These are phyloP conservation scores for Odontomachus brunneus DNA, from an alignment of 1,140 invertebrate genomes.

Conservation along the genomic window DNA sequence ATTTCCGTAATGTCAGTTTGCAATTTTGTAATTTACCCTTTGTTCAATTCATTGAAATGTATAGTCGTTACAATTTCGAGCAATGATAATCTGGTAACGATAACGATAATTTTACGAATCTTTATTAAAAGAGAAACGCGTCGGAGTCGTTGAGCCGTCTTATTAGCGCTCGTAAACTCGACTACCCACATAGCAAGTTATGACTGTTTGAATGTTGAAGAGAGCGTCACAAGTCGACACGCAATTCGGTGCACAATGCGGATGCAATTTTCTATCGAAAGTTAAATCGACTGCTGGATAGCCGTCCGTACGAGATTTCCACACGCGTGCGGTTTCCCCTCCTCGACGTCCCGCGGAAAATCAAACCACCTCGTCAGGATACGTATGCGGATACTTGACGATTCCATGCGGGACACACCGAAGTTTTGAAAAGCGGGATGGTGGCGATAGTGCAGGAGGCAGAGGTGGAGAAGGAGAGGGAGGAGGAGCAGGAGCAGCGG, in stretches of 20 bases:
- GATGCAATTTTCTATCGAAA: constrained; percentile 67
- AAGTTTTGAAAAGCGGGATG: constrained; percentile 54
- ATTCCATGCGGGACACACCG: constrained; percentile 62
- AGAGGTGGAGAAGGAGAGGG: too few relatives aligned
- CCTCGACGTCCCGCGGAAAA: constrained; percentile 57
- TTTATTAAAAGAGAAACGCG: too few relatives aligned
- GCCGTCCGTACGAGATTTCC: constrained; percentile 44
- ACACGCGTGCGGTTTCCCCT: constrained; percentile 31
- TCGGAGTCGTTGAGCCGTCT: too few relatives aligned
- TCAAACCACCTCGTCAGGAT: constrained; percentile 69
- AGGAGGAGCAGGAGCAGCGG: too few relatives aligned
- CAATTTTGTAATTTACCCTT: too few relatives aligned
- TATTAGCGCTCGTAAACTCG: constrained; percentile 8
- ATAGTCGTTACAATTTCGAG: too few relatives aligned
- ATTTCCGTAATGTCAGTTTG: too few relatives aligned
- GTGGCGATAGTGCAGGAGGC: too few relatives aligned
- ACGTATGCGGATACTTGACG: constrained; percentile 68
- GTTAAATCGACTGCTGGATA: constrained; percentile 46
- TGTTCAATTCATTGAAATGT: too few relatives aligned
- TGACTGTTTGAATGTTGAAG: constrained; percentile 18
- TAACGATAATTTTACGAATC: too few relatives aligned
- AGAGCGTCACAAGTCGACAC: constrained; percentile 9
- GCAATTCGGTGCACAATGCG: constrained; percentile 54
- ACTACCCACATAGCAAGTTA: constrained; percentile 29
- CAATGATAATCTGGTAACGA: too few relatives aligned